These are phyloP conservation scores for Enteromius anoplus DNA, from an alignment of 2,797 vertebrate species.

Conservation along the genomic window DNA sequence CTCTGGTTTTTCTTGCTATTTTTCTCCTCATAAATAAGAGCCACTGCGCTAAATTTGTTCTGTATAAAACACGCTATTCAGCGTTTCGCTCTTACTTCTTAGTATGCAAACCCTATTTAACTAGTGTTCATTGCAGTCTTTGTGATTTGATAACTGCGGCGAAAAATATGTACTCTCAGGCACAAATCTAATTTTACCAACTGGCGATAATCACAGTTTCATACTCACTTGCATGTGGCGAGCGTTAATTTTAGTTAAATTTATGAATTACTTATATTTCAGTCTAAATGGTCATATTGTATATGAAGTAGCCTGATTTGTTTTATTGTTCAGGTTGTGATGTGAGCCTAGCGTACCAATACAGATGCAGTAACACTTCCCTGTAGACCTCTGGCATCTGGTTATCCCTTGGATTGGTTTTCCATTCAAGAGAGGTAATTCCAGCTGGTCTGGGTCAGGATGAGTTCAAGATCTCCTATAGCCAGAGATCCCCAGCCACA, in stretches of 20 bases:
- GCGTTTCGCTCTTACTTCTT: not conserved
- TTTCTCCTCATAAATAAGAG: not conserved
- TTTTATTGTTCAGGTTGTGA: not conserved
- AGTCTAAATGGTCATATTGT: not conserved
- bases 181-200: not conserved
- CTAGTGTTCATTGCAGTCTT: not conserved
- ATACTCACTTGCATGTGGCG: not conserved
- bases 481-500: conserved; percentile 64
- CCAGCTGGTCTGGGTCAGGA: conserved; percentile 71
- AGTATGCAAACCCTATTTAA: not conserved
- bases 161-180: not conserved
- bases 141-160: not conserved
- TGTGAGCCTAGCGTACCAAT: not conserved
- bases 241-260: not conserved
- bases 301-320: conserved; percentile 2
- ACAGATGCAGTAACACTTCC: not conserved
- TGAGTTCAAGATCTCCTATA: conserved; percentile 73
- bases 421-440: conserved; percentile 65
- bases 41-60: not conserved
- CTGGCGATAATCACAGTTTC: not conserved
- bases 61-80: not conserved
- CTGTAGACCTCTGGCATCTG: conserved; percentile 42
- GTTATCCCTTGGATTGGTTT: conserved; percentile 36
- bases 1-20: not conserved
- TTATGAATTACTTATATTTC: not conserved